Evolutionary conservation across 2,113 vertebrate species (phyloP).

Genomic region (Rattus norvegicus): GRCr8 NC_086023.1:141978001-141978500

Average conservation of each 20-base stretch:
- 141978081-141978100: neutral
- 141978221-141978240: neutral
- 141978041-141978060: neutral
- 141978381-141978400: neutral
- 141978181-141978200: neutral
- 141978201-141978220: neutral
- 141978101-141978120: no score
- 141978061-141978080: rapidly evolving
- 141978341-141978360: neutral
- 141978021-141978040: neutral
- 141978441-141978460: neutral
- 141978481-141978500: neutral
- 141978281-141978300: neutral
- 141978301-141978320: neutral
- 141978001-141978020: neutral
- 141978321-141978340: no score
- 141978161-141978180: neutral
- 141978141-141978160: neutral
- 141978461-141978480: neutral
- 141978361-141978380: neutral
- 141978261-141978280: neutral
- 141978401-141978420: neutral
- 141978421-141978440: neutral
- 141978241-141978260: neutral
- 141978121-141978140: neutral